A percentile compares a stretch with the other conserved stretches of the same genome.
Evolutionary conservation across 2,113 vertebrate species (phyloP).

Genomic region (Platycercus adscitus): DNA sequence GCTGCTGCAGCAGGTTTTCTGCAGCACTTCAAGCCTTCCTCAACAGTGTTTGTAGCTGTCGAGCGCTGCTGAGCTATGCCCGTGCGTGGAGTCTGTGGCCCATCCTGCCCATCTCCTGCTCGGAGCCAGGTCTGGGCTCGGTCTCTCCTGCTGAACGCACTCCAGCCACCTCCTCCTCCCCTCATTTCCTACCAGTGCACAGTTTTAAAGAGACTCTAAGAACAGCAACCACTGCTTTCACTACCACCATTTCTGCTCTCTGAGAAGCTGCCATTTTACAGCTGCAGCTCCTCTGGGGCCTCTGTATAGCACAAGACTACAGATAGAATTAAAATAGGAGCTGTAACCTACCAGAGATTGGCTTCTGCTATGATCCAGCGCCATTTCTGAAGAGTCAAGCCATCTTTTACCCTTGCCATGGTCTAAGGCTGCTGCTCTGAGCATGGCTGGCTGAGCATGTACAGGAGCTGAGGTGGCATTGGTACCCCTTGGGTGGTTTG

Average conservation of each 20-base stretch:
- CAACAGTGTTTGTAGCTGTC: neutral
- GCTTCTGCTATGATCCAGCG: neutral
- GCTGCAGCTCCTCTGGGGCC: neutral
- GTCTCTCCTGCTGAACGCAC: neutral
- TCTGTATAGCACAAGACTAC: neutral
- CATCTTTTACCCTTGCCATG: neutral
- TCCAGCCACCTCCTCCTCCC: neutral
- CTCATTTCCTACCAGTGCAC: neutral
- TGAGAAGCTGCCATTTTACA: neutral
- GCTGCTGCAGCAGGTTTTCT: neutral
- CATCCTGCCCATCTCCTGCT: neutral
- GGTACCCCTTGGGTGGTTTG: neutral
- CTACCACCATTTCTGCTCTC: neutral
- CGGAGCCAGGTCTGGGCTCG: accelerated
- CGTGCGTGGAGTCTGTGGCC: neutral
- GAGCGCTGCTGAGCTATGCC: neutral
- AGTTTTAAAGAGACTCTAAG: neutral
- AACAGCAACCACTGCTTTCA: neutral
- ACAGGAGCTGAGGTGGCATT: neutral
- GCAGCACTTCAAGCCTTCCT: neutral
- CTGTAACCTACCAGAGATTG: neutral
- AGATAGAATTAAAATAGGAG: neutral
- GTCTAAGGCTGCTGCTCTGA: neutral
- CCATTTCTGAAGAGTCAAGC: neutral
- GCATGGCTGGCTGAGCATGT: neutral